Evolutionary conservation across 1,140 invertebrate genomes (phyloP), one percentile per base, ranked within the genome.

Genomic region (Mactra quadrangularis): DNA sequence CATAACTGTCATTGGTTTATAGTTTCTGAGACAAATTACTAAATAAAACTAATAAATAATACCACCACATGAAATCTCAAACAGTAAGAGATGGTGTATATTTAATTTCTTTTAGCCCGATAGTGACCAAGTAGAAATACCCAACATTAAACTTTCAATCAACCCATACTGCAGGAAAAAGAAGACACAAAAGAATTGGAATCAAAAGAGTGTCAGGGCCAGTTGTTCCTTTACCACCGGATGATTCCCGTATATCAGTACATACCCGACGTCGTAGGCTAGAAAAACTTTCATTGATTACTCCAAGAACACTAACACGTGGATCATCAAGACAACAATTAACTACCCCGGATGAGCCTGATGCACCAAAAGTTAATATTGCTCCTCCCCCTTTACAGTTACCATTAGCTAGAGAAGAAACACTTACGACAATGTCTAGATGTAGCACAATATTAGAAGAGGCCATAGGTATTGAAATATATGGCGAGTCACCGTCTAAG

Each of bases 51-150:
- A n/a, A n/a, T n/a, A n/a, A n/a, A n/a, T n/a, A n/a, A n/a, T n/a
- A n/a, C n/a, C n/a, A n/a, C n/a, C n/a, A n/a, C n/a, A n/a, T n/a
- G n/a, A n/a, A n/a, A n/a, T n/a, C n/a, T n/a, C n/a, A n/a, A n/a
- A n/a, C n/a, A 7, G 38, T 41, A 41, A 41, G 38, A 41, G 6
- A 15, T 7, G 38, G 38, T 7, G 15, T 41, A 15, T 41, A 41
- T 41, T 41, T 68, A 47, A 68, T 68, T 68, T 68, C 64, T 68
- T 68, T 22, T 68, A 68, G 64, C 64, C n/a, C 64, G 64, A 45
- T 68, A 68, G 64, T 3, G 45, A 68, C 1, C 17, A 31, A 41
- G 64, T 68, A 50, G 64, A 68, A 68, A 47, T 68, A 50, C 29
- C 64, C 41, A 47, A 27, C 64, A 50, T 68, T 68, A 68, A 68